phyloP scores from a whole-genome alignment of 2,797 vertebrate genomes.

The Muscicapa striata region DNA sequence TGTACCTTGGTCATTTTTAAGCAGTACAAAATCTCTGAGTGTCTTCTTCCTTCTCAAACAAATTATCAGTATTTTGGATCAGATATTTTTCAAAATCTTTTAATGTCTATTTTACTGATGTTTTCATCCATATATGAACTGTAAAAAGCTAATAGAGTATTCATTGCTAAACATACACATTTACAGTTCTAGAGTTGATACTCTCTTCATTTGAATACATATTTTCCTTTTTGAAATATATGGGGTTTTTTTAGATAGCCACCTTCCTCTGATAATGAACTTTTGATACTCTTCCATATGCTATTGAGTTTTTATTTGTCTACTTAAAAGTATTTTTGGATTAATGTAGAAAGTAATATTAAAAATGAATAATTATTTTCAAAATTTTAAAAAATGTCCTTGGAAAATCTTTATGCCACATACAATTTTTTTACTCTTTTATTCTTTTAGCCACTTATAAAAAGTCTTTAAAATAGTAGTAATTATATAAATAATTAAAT shows the following conservation, averaged over 20 bases:
- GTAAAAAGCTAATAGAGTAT: background rate
- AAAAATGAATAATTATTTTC: background rate
- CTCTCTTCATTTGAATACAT: background rate
- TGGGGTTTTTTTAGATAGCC: background rate
- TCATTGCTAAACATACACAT: background rate
- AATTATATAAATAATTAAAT: background rate
- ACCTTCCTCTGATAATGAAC: background rate
- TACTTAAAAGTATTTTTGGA: background rate
- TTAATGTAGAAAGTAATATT: accelerated
- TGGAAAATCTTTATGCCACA: background rate
- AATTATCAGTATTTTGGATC: background rate
- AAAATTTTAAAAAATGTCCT: background rate
- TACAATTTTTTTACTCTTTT: background rate
- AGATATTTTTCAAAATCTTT: background rate
- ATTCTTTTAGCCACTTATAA: background rate
- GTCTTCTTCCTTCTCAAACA: background rate
- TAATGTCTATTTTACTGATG: background rate
- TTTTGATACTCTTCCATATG: background rate
- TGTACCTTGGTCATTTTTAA: background rate
- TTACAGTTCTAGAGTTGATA: background rate
- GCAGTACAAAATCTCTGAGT: background rate
- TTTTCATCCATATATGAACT: background rate
- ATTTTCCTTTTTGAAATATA: background rate
- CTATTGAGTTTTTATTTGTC: accelerated
- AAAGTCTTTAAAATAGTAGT: background rate